These are phyloP conservation scores for Megalonaias nervosa DNA, from an alignment of 1,140 invertebrate genomes.

Conservation along the genomic window DNA sequence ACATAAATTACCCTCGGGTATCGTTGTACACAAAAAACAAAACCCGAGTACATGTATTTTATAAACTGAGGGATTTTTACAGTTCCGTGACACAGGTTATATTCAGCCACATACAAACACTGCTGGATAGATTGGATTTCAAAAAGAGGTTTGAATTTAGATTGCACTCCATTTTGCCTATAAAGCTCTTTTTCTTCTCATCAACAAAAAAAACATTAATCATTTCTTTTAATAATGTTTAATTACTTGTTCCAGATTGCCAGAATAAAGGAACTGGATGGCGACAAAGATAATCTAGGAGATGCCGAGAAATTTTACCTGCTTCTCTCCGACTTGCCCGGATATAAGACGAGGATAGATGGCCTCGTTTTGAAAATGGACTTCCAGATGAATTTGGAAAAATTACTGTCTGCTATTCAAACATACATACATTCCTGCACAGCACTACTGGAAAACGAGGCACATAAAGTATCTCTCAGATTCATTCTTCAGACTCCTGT, in stretches of 20 bases:
- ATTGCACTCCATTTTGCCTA: too few relatives aligned
- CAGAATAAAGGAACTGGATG: constrained; percentile 55
- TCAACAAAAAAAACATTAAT: too few relatives aligned
- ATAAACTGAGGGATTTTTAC: too few relatives aligned
- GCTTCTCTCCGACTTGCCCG: constrained; percentile 68
- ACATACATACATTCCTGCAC: constrained; percentile 90
- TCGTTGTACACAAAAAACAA: too few relatives aligned
- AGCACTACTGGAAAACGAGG: constrained; percentile 60
- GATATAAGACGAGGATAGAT: constrained; percentile 93
- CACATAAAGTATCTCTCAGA: constrained; percentile 66
- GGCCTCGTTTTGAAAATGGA: constrained; percentile 90
- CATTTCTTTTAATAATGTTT: too few relatives aligned
- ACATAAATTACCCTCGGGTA: too few relatives aligned
- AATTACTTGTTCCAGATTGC: constrained; percentile 59
- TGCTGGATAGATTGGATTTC: too few relatives aligned
- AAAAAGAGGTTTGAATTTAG: too few relatives aligned
- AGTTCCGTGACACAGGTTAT: too few relatives aligned
- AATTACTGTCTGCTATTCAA: constrained; percentile 93
- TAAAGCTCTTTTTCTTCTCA: too few relatives aligned
- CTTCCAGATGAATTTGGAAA: constrained; percentile 90
- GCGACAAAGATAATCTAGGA: constrained; percentile 60
- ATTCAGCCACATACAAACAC: too few relatives aligned
- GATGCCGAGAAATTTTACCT: constrained; percentile 67
- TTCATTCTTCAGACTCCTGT: constrained; percentile 66
- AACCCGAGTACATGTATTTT: too few relatives aligned